A percentile compares a stretch with the other conserved stretches of the same genome.
These are phyloP conservation scores for Malthinus flaveolus DNA, from an alignment of 2,888 invertebrate species.

Conservation along the genomic window DNA sequence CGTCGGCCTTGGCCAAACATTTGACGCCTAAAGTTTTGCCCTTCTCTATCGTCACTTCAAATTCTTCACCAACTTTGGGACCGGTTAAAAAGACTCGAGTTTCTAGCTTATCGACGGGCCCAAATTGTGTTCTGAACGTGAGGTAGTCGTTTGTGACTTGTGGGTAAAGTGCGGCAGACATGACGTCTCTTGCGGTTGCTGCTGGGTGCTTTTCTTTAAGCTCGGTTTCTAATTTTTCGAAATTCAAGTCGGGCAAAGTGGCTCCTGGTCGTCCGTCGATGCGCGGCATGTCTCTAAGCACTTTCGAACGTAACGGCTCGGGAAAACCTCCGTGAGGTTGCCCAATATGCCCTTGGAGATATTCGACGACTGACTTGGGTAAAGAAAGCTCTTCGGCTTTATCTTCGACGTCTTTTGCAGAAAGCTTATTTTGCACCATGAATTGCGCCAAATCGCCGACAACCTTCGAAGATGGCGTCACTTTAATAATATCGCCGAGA, in stretches of 20 bases:
- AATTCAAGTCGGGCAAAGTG: slow-evolving; percentile 80
- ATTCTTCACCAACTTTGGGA: slow-evolving; percentile 84
- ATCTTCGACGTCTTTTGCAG: slow-evolving; percentile 78
- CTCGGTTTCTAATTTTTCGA: slow-evolving; percentile 75
- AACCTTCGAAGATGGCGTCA: slow-evolving; percentile 98
- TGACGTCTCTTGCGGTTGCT: slow-evolving; percentile 82
- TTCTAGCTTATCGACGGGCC: slow-evolving; percentile 94
- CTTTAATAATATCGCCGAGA: slow-evolving; percentile 97
- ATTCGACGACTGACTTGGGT: slow-evolving; percentile 97
- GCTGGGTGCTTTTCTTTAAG: slow-evolving; percentile 76
- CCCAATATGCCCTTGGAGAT: slow-evolving; percentile 92
- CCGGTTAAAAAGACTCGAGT: slow-evolving; percentile 95
- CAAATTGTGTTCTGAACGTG: slow-evolving; percentile 81
- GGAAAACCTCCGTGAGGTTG: slow-evolving; percentile 97
- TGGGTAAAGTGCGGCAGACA: slow-evolving; percentile 97
- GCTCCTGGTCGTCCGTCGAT: slow-evolving; percentile 92
- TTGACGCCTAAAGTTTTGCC: slow-evolving; percentile 96
- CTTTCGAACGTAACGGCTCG: slow-evolving; percentile 87
- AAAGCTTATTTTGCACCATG: slow-evolving; percentile 98
- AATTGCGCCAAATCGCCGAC: slow-evolving; percentile 99
- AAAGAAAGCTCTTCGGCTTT: slow-evolving; percentile 95
- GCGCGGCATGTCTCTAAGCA: slow-evolving; percentile 82
- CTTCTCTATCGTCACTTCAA: slow-evolving; percentile 90
- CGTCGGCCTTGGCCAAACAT: slow-evolving; percentile 91
- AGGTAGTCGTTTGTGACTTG: slow-evolving; percentile 90